Percentiles rank a stretch among this genome's conserved stretches.
Conservation (phyloP, 2,888 invertebrate genomes). For the Temnothorax unifasciatus region DNA sequence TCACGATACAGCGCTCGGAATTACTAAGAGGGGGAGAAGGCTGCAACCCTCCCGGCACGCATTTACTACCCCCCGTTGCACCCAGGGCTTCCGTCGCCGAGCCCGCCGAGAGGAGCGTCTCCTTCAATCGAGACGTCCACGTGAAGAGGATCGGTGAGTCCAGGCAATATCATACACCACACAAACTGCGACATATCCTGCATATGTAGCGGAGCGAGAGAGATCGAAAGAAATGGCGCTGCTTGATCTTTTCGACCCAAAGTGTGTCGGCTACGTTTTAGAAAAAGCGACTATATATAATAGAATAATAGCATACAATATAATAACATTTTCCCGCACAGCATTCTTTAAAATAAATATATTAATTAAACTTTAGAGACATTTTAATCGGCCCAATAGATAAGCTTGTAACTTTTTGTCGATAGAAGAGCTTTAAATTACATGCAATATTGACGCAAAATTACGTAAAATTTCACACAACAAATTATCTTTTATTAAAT, state of each 20-base stretch:
- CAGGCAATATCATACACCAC: conserved; percentile 80
- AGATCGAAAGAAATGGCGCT: conserved; percentile 64
- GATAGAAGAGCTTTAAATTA: background rate
- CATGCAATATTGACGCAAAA: background rate
- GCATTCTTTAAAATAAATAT: background rate
- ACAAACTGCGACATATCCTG: conserved; percentile 74
- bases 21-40: conserved; percentile 84
- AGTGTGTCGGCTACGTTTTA: background rate
- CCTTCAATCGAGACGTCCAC: conserved; percentile 96
- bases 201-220: conserved; percentile 64
- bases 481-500: background rate
- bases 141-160: conserved; percentile 95
- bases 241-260: conserved; percentile 76
- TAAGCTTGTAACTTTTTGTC: background rate
- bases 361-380: background rate
- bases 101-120: conserved; percentile 90
- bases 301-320: background rate
- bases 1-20: conserved; percentile 88
- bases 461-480: background rate
- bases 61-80: conserved; percentile 74
- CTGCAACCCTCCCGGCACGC: conserved; percentile 68
- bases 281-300: background rate
- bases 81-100: conserved; percentile 80
- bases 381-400: background rate
- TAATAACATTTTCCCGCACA: background rate